phyloP scores from a whole-genome alignment of 2,888 invertebrate species.

The Oxyteleia sp. region DNA sequence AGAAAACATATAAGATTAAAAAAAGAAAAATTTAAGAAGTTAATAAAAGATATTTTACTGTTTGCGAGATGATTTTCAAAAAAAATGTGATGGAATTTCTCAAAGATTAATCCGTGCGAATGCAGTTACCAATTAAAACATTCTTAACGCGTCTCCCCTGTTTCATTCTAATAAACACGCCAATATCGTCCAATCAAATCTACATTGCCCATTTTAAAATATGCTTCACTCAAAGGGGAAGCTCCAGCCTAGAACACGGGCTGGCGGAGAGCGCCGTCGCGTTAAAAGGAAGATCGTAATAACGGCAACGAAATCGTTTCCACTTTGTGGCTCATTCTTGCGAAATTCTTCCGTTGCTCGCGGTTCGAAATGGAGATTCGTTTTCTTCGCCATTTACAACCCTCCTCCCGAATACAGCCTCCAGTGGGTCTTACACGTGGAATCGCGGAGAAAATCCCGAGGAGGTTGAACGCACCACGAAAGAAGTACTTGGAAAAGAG shows the following conservation, averaged over 20 bases:
- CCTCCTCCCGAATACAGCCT: constrained; percentile 72
- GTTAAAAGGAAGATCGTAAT: constrained; percentile 56
- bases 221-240: background rate
- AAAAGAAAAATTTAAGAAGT: too few relatives aligned
- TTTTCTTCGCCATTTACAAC: constrained; percentile 75
- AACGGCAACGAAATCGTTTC: constrained; percentile 68
- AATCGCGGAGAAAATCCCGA: constrained; percentile 77
- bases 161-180: constrained; percentile 36
- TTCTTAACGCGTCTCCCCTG: too few relatives aligned
- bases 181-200: background rate
- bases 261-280: constrained; percentile 1
- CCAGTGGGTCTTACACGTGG: constrained; percentile 70
- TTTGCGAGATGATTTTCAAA: too few relatives aligned
- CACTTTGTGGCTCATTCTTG: constrained; percentile 72
- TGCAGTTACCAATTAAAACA: too few relatives aligned
- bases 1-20: too few relatives aligned
- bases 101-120: too few relatives aligned
- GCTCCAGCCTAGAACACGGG: background rate
- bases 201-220: constrained; percentile 18
- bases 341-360: constrained; percentile 67
- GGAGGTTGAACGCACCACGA: constrained; percentile 69
- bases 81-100: too few relatives aligned
- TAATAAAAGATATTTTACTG: too few relatives aligned
- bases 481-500: constrained; percentile 78
- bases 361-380: constrained; percentile 73